phyloP scores from a whole-genome alignment of 2,888 invertebrate species.

The Mamestra brassicae region DNA sequence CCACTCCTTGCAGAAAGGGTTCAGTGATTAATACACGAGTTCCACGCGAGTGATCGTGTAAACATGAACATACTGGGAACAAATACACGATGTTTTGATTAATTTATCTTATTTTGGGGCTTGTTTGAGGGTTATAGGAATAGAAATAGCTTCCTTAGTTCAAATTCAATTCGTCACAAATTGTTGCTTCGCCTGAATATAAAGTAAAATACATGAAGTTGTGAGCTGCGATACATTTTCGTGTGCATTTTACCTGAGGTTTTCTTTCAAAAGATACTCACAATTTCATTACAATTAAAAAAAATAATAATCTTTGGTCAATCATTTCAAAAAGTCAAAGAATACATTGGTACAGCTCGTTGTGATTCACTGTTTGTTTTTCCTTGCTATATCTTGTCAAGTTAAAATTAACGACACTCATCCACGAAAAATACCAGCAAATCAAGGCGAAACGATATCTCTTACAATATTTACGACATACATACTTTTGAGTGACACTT shows the following conservation, averaged over 20 bases:
- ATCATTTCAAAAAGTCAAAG: not conserved
- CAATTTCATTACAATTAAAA: not conserved
- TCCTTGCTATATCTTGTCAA: not conserved
- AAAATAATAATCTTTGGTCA: no score
- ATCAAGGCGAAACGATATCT: not conserved
- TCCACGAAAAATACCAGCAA: not conserved
- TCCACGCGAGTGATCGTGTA: conserved; percentile 40
- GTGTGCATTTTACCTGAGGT: no score
- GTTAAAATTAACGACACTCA: not conserved
- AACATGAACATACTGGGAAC: conserved; percentile 34
- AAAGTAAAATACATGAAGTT: no score
- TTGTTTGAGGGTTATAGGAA: not conserved
- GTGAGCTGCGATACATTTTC: no score
- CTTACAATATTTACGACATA: conserved; percentile 32
- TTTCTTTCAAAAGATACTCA: no score
- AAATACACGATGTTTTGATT: conserved; percentile 8
- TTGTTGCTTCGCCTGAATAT: no score
- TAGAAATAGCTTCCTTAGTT: conserved; percentile 3
- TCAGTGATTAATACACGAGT: conserved; percentile 51
- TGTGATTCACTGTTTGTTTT: not conserved
- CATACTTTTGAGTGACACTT: conserved; percentile 42
- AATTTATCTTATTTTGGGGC: not conserved
- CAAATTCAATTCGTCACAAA: not conserved
- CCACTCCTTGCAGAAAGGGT: conserved; percentile 48
- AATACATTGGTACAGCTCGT: not conserved